Base-by-base conservation (phyloP, 2,797 vertebrate genomes). In the Acrossocheilus wenchowensis region DNA sequence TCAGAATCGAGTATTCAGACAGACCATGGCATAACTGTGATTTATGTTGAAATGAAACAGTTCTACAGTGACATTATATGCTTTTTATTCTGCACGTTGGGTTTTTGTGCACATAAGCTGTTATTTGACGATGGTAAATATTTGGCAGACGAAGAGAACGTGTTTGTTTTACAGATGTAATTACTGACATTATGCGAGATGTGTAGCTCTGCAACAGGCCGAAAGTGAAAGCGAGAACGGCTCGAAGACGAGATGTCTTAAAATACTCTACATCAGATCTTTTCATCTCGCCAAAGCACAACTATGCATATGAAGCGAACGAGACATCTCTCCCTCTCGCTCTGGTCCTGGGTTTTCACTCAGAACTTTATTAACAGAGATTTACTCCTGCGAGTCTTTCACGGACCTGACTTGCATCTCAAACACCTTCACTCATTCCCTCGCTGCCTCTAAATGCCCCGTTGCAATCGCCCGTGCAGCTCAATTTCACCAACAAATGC, bases 301-400 rank as follows among this genome's bases (percentile, higher is more conserved):
- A 54, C 19, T n/a, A 34, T 78, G 39, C 72, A 26, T 66, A 75
- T 52, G 74, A 84, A 57, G 74, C 39, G n/a, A 78, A 84, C 19
- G 6, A 78, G 74, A 85, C 62, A 2, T 30, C 68, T 88, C 57
- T 87, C 34, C 82, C 14, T 1, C 45, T 78, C 48, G 66, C 48
- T 69, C 54, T 34, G 36, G 60, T 84, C 6, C 36, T 26, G 19
- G 26, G 50, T 52, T 86, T 85, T 71, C 82, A 88, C 75, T 88
- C 81, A 79, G 50, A 85, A 89, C 87, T 92, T 90, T 91, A 93
- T 92, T 90, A 93, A 83, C 83, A 87, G 84, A 92, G 84, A 92
- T 92, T 90, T 91, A 88, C 79, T 88, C 85, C 83, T 60, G 75
- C 82, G 64, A 82, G 23, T 26, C 36, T 23, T 78, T 39, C 62